A percentile compares a stretch with the other conserved stretches of the same genome.
Evolutionary conservation across 2,797 vertebrate genomes (phyloP).

Genomic region (Valencia hispanica): DNA sequence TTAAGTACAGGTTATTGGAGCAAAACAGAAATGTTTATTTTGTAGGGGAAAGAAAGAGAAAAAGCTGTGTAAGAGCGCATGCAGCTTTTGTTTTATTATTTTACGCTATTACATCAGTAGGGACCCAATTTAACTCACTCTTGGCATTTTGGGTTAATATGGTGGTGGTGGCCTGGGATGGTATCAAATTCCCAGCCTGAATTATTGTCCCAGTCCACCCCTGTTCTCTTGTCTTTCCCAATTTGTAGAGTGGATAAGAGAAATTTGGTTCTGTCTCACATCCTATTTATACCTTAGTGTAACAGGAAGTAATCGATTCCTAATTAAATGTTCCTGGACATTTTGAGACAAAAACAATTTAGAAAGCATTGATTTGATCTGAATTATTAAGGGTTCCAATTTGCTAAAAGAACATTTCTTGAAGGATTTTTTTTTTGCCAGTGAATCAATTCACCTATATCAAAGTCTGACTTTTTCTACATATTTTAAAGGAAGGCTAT

Average conservation of each 20-base stretch:
- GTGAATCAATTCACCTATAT: not conserved
- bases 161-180: no score
- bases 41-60: no score
- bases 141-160: no score
- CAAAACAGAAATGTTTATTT: no score
- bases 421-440: not conserved
- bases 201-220: no score
- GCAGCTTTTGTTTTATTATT: no score
- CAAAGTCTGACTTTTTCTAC: not conserved
- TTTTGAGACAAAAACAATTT: not conserved
- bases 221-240: not conserved
- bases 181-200: no score
- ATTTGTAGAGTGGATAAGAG: not conserved
- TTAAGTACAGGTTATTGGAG: no score
- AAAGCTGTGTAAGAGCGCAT: no score
- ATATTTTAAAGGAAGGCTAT: not conserved
- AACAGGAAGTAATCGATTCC: not conserved
- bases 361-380: not conserved
- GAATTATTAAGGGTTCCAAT: not conserved
- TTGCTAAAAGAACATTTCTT: not conserved
- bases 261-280: not conserved
- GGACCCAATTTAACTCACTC: no score
- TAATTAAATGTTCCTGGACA: not conserved
- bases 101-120: no score
- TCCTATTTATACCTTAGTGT: not conserved